Evolutionary conservation across 1,140 invertebrate genomes (phyloP).

Genomic region (Ceratina calcarata): DNA sequence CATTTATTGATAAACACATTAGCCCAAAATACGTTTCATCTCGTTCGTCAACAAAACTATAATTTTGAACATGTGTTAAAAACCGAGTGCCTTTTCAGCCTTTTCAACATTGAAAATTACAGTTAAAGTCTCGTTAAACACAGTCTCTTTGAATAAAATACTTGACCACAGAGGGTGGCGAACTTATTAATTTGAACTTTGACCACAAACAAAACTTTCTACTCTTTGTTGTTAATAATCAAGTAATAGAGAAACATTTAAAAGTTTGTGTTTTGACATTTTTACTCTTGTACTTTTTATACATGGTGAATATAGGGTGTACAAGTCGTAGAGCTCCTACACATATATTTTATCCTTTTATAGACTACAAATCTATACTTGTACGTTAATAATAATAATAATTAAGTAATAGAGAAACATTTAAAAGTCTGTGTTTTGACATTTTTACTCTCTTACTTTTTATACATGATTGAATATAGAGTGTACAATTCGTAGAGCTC

Average conservation of each 20-base stretch:
- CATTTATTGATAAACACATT: constrained; percentile 41
- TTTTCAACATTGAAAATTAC: neutral
- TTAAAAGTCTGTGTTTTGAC: neutral
- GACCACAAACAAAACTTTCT: neutral
- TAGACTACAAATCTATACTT: constrained; percentile 26
- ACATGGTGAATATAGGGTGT: constrained; percentile 21
- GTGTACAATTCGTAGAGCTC: neutral
- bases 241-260: neutral
- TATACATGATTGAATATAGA: constrained; percentile 17
- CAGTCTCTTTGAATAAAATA: neutral
- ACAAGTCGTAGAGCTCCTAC: constrained; percentile 7
- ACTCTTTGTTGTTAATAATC: too few relatives aligned
- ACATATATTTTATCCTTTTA: constrained; percentile 17
- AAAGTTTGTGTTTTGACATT: constrained; percentile 1
- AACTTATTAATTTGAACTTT: neutral
- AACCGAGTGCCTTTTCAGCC: neutral
- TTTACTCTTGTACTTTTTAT: constrained; percentile 9
- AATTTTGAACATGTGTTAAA: neutral
- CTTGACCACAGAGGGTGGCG: neutral
- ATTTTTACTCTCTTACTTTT: constrained; percentile 11
- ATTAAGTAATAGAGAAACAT: neutral
- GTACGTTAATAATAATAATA: too few relatives aligned
- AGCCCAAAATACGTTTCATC: constrained; percentile 23
- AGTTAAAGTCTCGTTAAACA: constrained; percentile 3
- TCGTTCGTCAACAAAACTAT: constrained; percentile 1